These are phyloP conservation scores for Nothoprocta pentlandii DNA, from an alignment of 2,113 vertebrate genomes.

Conservation along the genomic window DNA sequence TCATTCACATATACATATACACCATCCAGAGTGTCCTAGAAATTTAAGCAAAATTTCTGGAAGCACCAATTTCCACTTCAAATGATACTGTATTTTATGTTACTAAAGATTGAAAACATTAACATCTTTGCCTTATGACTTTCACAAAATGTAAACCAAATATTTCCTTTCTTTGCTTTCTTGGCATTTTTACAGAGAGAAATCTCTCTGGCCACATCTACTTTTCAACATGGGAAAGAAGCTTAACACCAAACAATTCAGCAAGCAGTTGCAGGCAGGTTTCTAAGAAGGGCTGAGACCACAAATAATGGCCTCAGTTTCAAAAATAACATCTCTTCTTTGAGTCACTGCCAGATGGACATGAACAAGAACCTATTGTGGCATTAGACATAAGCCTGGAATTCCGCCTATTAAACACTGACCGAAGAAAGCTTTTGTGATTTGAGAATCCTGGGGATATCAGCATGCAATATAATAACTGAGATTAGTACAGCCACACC, in stretches of 20 bases:
- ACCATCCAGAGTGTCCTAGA: background rate
- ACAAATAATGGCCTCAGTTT: background rate
- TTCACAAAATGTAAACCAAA: background rate
- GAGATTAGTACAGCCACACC: background rate
- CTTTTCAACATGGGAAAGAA: conserved; percentile 74
- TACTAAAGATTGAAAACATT: background rate
- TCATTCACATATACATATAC: background rate
- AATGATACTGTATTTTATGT: background rate
- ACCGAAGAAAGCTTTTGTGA: background rate
- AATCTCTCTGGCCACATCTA: conserved; percentile 47
- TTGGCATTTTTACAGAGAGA: conserved; percentile 61
- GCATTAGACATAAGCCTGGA: background rate
- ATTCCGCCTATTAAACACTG: background rate
- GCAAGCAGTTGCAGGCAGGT: conserved; percentile 75
- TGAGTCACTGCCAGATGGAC: background rate
- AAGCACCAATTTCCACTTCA: background rate
- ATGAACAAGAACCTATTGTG: background rate
- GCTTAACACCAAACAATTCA: conserved; percentile 61
- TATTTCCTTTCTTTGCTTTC: background rate
- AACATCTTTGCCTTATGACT: background rate
- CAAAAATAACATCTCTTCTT: background rate
- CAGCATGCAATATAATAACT: background rate
- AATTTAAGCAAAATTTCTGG: background rate
- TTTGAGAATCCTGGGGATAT: background rate
- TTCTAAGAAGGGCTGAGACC: background rate